These are phyloP conservation scores for Macrobrachium rosenbergii DNA, from an alignment of 1,140 invertebrate genomes.

Conservation along the genomic window DNA sequence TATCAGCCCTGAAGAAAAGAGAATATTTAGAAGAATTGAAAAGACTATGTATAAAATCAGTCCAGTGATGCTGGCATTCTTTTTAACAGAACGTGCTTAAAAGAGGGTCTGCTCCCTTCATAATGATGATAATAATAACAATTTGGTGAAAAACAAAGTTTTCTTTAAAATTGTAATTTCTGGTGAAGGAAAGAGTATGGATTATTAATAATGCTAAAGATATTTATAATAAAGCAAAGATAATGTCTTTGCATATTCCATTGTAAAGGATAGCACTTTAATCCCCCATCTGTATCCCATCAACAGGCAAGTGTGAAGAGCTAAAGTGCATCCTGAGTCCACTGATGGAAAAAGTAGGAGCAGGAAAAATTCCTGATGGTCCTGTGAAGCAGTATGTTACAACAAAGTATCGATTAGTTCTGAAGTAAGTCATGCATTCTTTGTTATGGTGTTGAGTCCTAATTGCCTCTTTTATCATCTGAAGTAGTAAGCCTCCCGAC, in stretches of 20 bases:
- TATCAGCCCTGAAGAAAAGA: no score
- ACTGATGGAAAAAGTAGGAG: slow-evolving; percentile 36
- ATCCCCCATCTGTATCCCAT: no score
- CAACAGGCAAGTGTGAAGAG: slow-evolving; percentile 37
- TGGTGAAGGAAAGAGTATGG: no score
- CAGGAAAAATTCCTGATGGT: neutral
- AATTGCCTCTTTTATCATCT: neutral
- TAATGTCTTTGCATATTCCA: neutral
- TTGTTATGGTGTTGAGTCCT: neutral
- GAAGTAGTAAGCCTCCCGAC: neutral
- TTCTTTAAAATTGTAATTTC: no score
- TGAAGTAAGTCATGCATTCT: slow-evolving; percentile 21
- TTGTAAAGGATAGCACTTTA: neutral
- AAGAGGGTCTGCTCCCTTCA: no score
- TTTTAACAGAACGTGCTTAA: no score
- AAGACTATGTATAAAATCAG: no score
- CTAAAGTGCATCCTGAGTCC: slow-evolving; percentile 14
- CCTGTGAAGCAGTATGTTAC: slow-evolving; percentile 29
- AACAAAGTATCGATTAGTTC: slow-evolving; percentile 40
- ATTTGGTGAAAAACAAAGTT: no score
- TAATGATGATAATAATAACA: no score
- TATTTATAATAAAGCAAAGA: neutral
- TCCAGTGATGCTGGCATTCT: no score
- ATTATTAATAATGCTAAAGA: no score
- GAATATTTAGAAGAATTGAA: no score